phyloP scores from a whole-genome alignment of 2,888 invertebrate species.

The Tenthredo distinguenda region DNA sequence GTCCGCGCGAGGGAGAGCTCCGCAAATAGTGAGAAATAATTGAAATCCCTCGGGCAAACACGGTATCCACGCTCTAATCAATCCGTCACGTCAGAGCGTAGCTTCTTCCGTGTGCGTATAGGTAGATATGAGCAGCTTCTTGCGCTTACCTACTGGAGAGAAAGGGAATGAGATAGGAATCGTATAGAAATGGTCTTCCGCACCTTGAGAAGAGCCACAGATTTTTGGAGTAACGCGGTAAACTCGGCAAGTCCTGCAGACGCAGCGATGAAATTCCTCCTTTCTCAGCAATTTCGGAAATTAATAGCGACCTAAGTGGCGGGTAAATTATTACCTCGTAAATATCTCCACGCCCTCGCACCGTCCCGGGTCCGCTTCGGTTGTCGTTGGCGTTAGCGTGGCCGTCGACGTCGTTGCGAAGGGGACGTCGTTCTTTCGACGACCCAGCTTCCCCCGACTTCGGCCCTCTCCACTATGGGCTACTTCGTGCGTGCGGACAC shows the following conservation, averaged over 20 bases:
- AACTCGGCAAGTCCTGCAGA: not conserved
- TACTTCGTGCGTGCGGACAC: slow-evolving; percentile 36
- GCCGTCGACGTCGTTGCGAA: slow-evolving; percentile 53
- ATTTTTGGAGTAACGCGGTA: not conserved
- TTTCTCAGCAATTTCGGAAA: slow-evolving; percentile 77
- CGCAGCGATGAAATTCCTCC: slow-evolving; percentile 64
- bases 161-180: not conserved
- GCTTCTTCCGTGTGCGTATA: slow-evolving; percentile 18
- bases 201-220: not conserved
- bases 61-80: slow-evolving; percentile 71
- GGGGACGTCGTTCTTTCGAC: slow-evolving; percentile 54
- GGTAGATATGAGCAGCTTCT: not conserved
- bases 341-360: slow-evolving; percentile 74
- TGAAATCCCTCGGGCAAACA: slow-evolving; percentile 76
- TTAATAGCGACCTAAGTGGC: slow-evolving; percentile 78
- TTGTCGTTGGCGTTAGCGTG: slow-evolving; percentile 59
- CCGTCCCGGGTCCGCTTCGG: slow-evolving; percentile 34
- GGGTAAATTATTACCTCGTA: slow-evolving; percentile 78
- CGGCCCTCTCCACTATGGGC: slow-evolving; percentile 24
- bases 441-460: slow-evolving; percentile 25
- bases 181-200: not conserved
- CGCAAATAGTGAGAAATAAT: slow-evolving; percentile 76
- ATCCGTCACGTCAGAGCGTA: slow-evolving; percentile 68
- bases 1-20: slow-evolving; percentile 73
- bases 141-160: not conserved